phyloP scores from a whole-genome alignment of 2,888 invertebrate species.

The Gymnocheta viridis region DNA sequence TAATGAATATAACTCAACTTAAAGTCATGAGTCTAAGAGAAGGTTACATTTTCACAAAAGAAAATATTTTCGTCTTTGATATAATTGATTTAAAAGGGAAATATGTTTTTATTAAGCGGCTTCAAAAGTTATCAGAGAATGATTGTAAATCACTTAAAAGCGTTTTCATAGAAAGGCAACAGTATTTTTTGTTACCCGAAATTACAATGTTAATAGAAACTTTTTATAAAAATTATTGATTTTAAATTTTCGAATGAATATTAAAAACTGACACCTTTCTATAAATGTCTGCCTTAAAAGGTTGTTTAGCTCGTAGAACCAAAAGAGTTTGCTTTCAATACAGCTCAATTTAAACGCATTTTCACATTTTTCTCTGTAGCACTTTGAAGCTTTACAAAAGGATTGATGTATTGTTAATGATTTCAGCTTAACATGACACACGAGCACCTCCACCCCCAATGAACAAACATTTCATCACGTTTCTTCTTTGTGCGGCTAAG shows the following conservation, averaged over 20 bases:
- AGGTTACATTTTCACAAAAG: no score
- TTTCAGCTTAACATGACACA: conserved; percentile 42
- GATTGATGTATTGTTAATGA: conserved; percentile 55
- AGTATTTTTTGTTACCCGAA: no score
- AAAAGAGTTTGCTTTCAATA: background rate
- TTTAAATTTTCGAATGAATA: background rate
- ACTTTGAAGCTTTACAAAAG: conserved; percentile 1
- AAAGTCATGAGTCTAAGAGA: background rate
- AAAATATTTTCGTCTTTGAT: no score
- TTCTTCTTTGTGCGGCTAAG: background rate
- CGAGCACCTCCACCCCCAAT: background rate
- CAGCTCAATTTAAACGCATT: background rate
- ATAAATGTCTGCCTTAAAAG: background rate
- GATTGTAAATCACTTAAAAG: background rate
- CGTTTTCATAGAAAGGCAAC: background rate
- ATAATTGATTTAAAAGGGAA: background rate
- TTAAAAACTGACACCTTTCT: background rate
- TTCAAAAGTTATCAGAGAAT: background rate
- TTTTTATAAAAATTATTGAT: no score
- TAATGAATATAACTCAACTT: background rate
- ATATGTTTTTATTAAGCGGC: background rate
- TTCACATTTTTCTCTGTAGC: background rate
- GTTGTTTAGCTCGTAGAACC: background rate
- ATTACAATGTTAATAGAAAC: no score
- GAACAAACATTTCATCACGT: conserved; percentile 31